Evolutionary conservation across 2,888 invertebrate species (phyloP).

Genomic region (Lithophane socia): DNA sequence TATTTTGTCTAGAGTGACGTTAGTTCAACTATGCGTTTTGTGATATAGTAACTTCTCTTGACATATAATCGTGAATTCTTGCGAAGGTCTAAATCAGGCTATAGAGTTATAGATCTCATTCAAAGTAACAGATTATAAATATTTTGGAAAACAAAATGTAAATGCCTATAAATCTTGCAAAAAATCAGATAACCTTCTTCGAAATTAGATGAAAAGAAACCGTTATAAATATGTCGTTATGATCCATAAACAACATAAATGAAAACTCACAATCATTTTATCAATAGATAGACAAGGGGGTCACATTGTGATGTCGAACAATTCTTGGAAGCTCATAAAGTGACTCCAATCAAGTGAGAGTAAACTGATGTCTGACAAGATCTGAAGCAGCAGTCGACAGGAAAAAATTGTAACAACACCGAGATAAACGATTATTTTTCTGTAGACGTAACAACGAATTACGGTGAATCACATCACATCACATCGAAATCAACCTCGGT

Average conservation of each 20-base stretch:
- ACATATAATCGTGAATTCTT: neutral
- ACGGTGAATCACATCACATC: constrained; percentile 16
- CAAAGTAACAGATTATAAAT: neutral
- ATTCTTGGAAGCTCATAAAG: constrained; percentile 53
- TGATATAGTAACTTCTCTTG: too few species aligned
- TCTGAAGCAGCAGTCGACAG: constrained; percentile 31
- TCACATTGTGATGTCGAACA: constrained; percentile 49
- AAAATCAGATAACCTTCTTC: neutral
- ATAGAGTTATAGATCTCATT: neutral
- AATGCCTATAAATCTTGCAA: neutral
- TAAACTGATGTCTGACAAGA: constrained; percentile 51
- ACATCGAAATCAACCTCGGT: constrained; percentile 31
- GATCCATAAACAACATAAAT: neutral
- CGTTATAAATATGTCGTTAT: neutral
- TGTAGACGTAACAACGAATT: constrained; percentile 21
- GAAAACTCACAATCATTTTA: constrained; percentile 13
- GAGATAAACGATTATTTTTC: constrained; percentile 27
- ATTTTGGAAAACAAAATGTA: neutral
- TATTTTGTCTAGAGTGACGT: neutral
- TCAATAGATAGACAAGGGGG: constrained; percentile 15
- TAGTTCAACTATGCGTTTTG: neutral
- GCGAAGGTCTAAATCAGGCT: neutral
- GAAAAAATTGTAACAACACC: constrained; percentile 46
- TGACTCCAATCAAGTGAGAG: constrained; percentile 52
- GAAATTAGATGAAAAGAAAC: neutral